Evolutionary conservation across 2,797 vertebrate species (phyloP), one percentile per base, ranked within the genome.

Genomic region (Okamejei kenojei): DNA sequence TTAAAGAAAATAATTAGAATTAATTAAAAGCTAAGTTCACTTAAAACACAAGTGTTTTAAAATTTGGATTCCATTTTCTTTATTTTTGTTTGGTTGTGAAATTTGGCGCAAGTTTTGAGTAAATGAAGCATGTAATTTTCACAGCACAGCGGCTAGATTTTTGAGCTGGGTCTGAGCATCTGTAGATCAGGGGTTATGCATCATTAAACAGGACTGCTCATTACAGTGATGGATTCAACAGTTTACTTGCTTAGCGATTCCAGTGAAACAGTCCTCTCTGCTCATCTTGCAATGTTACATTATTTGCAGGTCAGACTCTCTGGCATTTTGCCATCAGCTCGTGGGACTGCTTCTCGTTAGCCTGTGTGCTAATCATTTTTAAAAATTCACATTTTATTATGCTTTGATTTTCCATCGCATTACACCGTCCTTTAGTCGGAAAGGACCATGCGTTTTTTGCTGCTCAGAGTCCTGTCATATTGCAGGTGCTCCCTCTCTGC

Each of bases 111-210:
- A n/a, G 58, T 11, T 63, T 86, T 86, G 32, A n/a, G 58, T n/a
- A 63, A 86, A 86, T 86, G 61, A 86, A 86, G 13, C 11, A 84
- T 6, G 58, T 86, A 61, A 86, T 86, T 61, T 13, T 86, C 82
- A 65, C 63, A 61, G 58, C 17, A 65, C 15, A 86, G 8, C 26
- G 6, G 10, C n/a, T 26, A 32, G 1, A 63, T n/a, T 15, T 21
- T 74, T 74, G 45, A 32, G 29, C 6, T 86, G 58, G 32, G 13
- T 86, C 29, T 65, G 63, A 88, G 84, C 35, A 35, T 68, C n/a
- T 21, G 61, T 13, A 86, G 82, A 86, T 32, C 13, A 19, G 7
- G 58, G 58, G 15, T 15, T 29, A 15, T n/a, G n/a, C n/a, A 88
- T 23, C 63, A 68, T 35, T 88, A 88, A 88, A 88, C n/a, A 23